These are phyloP conservation scores for Chaetodon trifascialis DNA, from an alignment of 2,113 vertebrate genomes.

Conservation along the genomic window DNA sequence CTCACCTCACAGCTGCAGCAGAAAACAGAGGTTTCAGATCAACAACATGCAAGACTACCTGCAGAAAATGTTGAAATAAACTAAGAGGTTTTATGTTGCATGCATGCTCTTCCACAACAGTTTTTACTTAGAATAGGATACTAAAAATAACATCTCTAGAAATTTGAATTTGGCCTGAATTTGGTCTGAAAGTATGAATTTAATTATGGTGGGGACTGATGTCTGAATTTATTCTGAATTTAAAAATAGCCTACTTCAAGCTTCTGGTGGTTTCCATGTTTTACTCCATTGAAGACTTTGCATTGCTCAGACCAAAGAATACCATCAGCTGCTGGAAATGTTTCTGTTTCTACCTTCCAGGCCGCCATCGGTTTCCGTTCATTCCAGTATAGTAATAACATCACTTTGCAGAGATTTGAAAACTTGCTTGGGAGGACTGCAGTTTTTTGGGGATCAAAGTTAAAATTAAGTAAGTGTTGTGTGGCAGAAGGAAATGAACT, in stretches of 20 bases:
- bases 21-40: slow-evolving; percentile 1
- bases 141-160: too few species aligned
- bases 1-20: slow-evolving; percentile 93
- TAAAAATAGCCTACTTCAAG: too few species aligned
- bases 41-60: not conserved
- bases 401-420: too few species aligned
- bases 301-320: not conserved
- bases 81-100: too few species aligned
- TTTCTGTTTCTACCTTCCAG: not conserved
- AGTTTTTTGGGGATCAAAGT: not conserved
- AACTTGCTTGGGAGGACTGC: too few species aligned
- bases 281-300: not conserved
- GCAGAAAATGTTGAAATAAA: not conserved
- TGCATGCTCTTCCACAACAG: too few species aligned
- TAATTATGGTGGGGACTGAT: too few species aligned
- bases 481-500: not conserved
- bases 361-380: not conserved
- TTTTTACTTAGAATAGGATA: too few species aligned
- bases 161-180: too few species aligned
- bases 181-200: too few species aligned
- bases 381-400: not conserved
- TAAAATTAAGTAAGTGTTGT: not conserved
- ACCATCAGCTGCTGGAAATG: not conserved
- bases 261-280: not conserved
- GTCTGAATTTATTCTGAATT: too few species aligned